phyloP scores from a whole-genome alignment of 2,888 invertebrate species.

The Gonocerus acuteangulatus region DNA sequence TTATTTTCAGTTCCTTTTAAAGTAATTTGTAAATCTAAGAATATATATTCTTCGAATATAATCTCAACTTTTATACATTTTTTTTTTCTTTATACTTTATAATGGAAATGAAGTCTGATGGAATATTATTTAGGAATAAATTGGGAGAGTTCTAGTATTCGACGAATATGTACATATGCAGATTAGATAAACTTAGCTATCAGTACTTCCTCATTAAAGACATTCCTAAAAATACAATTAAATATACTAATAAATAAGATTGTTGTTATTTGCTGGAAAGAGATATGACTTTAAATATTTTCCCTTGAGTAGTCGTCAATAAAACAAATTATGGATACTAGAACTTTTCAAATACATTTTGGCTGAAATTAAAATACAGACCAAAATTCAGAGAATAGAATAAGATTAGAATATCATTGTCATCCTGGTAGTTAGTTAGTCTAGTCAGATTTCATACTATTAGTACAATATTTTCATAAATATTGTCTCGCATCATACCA shows the following conservation, averaged over 20 bases:
- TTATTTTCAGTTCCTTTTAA: constrained; percentile 23
- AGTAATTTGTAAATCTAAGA: not conserved
- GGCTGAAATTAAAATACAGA: constrained; percentile 22
- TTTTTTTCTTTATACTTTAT: constrained; percentile 1
- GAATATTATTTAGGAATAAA: constrained; percentile 8
- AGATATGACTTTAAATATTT: no score
- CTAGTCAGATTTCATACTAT: constrained; percentile 30
- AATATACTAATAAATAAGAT: no score
- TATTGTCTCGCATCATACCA: constrained; percentile 22
- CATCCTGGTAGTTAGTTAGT: constrained; percentile 29
- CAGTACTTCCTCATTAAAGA: no score
- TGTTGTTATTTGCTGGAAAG: no score
- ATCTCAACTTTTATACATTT: constrained; percentile 2
- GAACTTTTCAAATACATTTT: constrained; percentile 6
- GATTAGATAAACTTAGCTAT: no score
- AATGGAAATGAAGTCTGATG: constrained; percentile 19
- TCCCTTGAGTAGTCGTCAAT: no score
- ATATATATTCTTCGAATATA: constrained; percentile 1
- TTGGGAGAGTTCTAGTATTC: no score
- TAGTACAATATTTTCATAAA: constrained; percentile 26
- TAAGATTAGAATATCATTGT: constrained; percentile 27
- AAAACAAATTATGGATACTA: not conserved
- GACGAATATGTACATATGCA: no score
- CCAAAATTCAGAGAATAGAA: constrained; percentile 19
- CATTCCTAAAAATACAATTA: no score